Conservation (phyloP, 1,140 invertebrate species). For the Dendroctonus ponderosae region DNA sequence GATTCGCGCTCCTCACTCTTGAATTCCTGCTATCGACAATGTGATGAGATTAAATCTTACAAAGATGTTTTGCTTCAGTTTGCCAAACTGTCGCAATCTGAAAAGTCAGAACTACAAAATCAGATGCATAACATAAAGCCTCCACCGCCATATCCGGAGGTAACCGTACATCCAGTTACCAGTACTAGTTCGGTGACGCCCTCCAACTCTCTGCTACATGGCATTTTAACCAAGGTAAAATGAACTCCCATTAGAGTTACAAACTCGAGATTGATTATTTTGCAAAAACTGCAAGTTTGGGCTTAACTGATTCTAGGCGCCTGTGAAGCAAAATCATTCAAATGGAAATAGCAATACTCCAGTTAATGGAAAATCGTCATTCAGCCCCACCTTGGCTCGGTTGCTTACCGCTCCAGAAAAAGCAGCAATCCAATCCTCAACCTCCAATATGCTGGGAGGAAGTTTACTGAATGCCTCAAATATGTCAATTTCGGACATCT, state of each 20-base stretch:
- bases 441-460: slow-evolving; percentile 22
- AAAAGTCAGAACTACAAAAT: slow-evolving; percentile 52
- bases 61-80: slow-evolving; percentile 77
- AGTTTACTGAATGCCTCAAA: slow-evolving; percentile 43
- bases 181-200: slow-evolving; percentile 49
- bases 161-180: slow-evolving; percentile 69
- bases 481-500: slow-evolving; percentile 60
- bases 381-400: slow-evolving; percentile 75
- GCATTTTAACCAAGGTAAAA: slow-evolving; percentile 68
- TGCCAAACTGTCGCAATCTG: slow-evolving; percentile 60
- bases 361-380: slow-evolving; percentile 54
- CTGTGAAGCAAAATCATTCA: slow-evolving; percentile 5
- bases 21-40: slow-evolving; percentile 54
- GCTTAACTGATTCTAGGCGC: slow-evolving; percentile 8
- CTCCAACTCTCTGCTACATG: slow-evolving; percentile 69
- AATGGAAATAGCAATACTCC: slow-evolving; percentile 1
- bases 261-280: neutral
- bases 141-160: slow-evolving; percentile 72
- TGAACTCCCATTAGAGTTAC: neutral
- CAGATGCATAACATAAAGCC: slow-evolving; percentile 50
- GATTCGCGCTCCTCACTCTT: slow-evolving; percentile 44
- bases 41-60: slow-evolving; percentile 56
- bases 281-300: neutral
- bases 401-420: slow-evolving; percentile 70
- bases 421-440: slow-evolving; percentile 42